These are phyloP conservation scores for Drosophila yakuba DNA, from an alignment of 1,140 invertebrate species.

Conservation along the genomic window DNA sequence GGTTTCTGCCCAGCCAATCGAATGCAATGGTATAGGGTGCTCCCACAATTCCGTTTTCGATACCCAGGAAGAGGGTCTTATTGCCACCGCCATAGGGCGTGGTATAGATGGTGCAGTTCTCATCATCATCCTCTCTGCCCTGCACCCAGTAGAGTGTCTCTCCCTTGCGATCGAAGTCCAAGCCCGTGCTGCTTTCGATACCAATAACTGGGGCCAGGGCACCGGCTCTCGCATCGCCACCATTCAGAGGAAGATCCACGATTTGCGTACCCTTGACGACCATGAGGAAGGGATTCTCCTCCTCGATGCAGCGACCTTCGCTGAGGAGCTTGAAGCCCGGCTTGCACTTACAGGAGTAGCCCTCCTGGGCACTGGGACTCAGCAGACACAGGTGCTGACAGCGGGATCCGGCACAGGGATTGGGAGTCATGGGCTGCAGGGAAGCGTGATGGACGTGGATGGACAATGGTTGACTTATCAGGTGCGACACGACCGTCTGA, in stretches of 20 bases:
- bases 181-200: conserved; percentile 93
- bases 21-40: conserved; percentile 96
- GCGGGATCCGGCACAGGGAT: conserved; percentile 92
- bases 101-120: conserved; percentile 93
- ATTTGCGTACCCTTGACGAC: conserved; percentile 95
- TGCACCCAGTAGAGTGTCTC: conserved; percentile 95
- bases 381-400: conserved; percentile 97
- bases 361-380: conserved; percentile 88
- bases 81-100: conserved; percentile 95
- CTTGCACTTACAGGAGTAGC: conserved; percentile 95
- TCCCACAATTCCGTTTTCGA: conserved; percentile 93
- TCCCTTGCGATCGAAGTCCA: conserved; percentile 96
- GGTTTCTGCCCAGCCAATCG: conserved; percentile 97
- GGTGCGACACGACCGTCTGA: conserved; percentile 96
- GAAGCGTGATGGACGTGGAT: conserved; percentile 97
- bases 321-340: conserved; percentile 91
- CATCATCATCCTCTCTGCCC: conserved; percentile 90
- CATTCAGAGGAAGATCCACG: conserved; percentile 91
- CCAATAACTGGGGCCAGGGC: conserved; percentile 95
- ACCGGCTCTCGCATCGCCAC: conserved; percentile 90
- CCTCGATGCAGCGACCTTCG: conserved; percentile 92
- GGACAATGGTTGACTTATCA: conserved; percentile 96
- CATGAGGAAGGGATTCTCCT: conserved; percentile 95
- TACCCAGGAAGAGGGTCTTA: conserved; percentile 92
- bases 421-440: conserved; percentile 93